Evolutionary conservation across 2,888 invertebrate genomes (phyloP).

Genomic region (Andricus quercusramuli): DNA sequence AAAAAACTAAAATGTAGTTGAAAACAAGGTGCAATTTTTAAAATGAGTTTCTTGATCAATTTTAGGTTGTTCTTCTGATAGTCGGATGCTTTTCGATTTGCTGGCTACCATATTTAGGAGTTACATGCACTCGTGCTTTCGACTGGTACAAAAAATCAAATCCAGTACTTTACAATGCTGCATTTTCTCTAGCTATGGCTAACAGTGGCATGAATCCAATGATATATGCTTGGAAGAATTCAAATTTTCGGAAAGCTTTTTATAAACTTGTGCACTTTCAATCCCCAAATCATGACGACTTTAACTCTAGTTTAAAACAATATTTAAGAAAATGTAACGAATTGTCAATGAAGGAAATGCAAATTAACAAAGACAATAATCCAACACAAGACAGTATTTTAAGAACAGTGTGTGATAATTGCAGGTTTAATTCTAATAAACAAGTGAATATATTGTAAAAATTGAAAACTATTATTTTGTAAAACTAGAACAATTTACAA

Average conservation of each 20-base stretch:
- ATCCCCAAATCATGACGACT: constrained; percentile 82
- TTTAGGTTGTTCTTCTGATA: constrained; percentile 88
- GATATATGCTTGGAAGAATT: constrained; percentile 92
- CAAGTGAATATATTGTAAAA: constrained; percentile 27
- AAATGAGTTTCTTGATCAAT: constrained; percentile 1
- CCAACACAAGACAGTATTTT: not conserved
- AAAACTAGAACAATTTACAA: not conserved
- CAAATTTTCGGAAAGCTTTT: constrained; percentile 87
- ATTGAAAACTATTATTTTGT: constrained; percentile 26
- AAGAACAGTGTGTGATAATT: constrained; percentile 45
- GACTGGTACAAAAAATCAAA: constrained; percentile 80
- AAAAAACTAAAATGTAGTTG: constrained; percentile 10
- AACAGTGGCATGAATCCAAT: constrained; percentile 91
- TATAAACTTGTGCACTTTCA: constrained; percentile 84
- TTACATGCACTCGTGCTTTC: constrained; percentile 83
- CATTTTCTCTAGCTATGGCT: constrained; percentile 87
- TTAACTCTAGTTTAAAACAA: constrained; percentile 74
- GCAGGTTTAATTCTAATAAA: constrained; percentile 26
- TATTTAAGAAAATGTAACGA: constrained; percentile 61
- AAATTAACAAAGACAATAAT: constrained; percentile 36
- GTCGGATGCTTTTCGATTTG: constrained; percentile 90
- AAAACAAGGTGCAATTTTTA: not conserved
- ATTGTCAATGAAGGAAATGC: constrained; percentile 50
- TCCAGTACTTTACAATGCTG: constrained; percentile 82
- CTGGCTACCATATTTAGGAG: constrained; percentile 89